phyloP scores from a whole-genome alignment of 2,113 vertebrate species.

The Motacilla alba region DNA sequence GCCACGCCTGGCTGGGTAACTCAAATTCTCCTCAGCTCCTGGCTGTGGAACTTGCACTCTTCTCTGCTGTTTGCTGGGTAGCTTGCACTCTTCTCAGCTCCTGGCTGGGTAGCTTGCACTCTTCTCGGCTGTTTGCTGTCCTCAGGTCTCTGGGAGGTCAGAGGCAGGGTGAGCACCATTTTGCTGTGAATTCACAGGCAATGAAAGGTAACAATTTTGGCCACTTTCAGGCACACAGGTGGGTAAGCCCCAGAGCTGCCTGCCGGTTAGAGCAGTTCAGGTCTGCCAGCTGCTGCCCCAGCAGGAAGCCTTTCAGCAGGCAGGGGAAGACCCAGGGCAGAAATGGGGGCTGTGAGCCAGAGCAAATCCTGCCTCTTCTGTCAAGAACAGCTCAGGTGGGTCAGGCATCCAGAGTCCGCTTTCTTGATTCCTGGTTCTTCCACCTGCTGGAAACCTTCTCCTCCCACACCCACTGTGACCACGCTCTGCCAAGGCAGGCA shows the following conservation, averaged over 20 bases:
- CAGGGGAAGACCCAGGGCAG: background rate
- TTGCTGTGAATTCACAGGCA: background rate
- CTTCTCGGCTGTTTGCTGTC: background rate
- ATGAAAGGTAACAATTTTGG: background rate
- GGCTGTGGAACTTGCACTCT: background rate
- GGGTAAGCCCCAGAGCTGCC: background rate
- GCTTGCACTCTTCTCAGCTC: background rate
- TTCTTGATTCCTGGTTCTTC: background rate
- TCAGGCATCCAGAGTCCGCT: background rate
- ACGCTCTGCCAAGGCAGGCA: rapidly evolving
- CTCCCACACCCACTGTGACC: rapidly evolving
- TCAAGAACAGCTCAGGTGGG: background rate
- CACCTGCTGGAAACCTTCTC: background rate
- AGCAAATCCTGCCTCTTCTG: background rate
- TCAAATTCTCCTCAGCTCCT: background rate
- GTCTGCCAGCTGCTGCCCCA: background rate
- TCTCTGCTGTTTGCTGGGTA: background rate
- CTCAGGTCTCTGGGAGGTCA: background rate
- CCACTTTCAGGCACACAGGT: background rate
- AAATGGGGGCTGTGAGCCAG: background rate
- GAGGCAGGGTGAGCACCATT: background rate
- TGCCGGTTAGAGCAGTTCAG: background rate
- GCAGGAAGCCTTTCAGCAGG: rapidly evolving
- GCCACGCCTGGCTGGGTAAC: rapidly evolving
- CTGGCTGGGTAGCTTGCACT: background rate